Conservation (phyloP, 2,113 vertebrate species). For the Oreochromis spilurus region DNA sequence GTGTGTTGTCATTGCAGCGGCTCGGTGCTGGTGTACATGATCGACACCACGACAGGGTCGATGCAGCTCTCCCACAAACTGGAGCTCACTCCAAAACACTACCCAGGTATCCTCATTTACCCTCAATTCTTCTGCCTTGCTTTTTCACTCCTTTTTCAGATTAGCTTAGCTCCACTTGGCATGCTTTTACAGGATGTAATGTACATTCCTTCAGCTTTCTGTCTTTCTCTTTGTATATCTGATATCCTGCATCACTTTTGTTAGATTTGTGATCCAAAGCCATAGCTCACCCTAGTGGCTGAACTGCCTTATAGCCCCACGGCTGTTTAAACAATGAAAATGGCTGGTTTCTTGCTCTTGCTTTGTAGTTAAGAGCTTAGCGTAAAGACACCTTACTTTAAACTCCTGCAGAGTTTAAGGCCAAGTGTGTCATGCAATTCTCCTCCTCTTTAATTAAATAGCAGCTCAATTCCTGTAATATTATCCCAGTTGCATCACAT, state of each 20-base stretch:
- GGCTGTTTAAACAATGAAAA: background rate
- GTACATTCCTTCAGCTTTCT: background rate
- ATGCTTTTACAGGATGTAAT: background rate
- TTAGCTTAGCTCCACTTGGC: background rate
- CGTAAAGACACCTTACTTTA: background rate
- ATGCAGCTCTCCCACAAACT: slow-evolving; percentile 97
- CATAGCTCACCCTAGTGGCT: slow-evolving; percentile 41
- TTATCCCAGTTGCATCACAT: background rate
- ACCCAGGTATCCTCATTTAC: slow-evolving; percentile 80
- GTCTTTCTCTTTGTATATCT: background rate
- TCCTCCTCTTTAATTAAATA: background rate
- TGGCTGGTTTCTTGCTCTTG: background rate
- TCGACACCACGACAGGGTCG: slow-evolving; percentile 90
- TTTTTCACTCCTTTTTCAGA: background rate
- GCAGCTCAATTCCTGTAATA: background rate
- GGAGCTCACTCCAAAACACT: slow-evolving; percentile 96
- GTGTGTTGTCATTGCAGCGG: slow-evolving; percentile 76
- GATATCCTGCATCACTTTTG: background rate
- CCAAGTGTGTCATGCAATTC: background rate
- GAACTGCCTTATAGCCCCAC: background rate
- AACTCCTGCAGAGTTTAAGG: background rate
- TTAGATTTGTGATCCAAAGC: background rate
- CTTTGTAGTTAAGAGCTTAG: background rate
- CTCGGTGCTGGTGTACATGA: slow-evolving; percentile 91
- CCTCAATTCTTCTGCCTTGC: background rate